Percentiles rank a stretch among this genome's conserved stretches.
Evolutionary conservation across 2,113 vertebrate species (phyloP).

Genomic region (Pogona vitticeps): DNA sequence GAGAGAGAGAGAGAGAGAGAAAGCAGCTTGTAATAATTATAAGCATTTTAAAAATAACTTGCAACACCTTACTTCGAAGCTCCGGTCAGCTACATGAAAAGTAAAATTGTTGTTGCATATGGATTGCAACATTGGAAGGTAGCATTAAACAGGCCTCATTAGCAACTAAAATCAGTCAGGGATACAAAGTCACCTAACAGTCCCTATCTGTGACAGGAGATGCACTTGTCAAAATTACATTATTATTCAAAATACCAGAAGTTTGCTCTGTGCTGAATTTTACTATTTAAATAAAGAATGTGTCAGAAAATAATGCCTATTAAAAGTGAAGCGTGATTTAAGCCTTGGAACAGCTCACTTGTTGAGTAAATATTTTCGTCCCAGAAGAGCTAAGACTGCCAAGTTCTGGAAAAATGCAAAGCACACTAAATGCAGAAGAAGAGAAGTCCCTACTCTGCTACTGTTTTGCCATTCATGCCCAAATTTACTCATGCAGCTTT

Average conservation of each 20-base stretch:
- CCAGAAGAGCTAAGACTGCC: not conserved
- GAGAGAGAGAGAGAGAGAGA: no score
- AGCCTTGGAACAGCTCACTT: slow-evolving; percentile 1
- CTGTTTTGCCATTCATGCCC: not conserved
- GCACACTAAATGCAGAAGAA: not conserved
- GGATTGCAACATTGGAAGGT: not conserved
- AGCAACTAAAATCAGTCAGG: not conserved
- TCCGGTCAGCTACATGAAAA: not conserved
- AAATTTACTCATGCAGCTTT: not conserved
- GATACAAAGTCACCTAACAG: not conserved
- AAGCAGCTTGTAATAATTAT: no score
- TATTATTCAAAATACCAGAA: not conserved
- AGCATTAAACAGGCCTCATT: not conserved
- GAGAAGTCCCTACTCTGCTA: not conserved
- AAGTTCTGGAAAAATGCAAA: slow-evolving; percentile 1
- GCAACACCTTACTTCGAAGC: no score
- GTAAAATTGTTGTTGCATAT: not conserved
- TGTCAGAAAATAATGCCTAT: not conserved
- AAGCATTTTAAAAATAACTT: no score
- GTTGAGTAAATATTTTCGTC: not conserved
- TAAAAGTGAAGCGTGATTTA: slow-evolving; percentile 1
- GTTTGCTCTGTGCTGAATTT: not conserved
- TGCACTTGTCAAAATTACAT: not conserved
- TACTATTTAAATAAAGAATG: not conserved
- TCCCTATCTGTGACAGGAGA: not conserved